phyloP scores from a whole-genome alignment of 92 coral and sea anemone species.

The Umimayanthus kanabou region DNA sequence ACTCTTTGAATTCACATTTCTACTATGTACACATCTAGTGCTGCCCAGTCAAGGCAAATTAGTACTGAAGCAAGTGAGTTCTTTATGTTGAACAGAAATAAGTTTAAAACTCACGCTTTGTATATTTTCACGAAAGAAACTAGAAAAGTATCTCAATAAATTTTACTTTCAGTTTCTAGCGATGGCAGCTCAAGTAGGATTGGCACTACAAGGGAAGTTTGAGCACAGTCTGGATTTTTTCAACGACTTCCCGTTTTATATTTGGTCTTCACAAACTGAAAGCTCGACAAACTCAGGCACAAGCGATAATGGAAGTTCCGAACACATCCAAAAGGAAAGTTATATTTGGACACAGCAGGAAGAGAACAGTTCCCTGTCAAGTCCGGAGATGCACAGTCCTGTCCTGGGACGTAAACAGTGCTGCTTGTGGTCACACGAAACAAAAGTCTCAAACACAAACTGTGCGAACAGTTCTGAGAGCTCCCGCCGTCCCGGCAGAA shows the following conservation, averaged over 20 bases:
- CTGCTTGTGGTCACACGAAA: constrained; percentile 21
- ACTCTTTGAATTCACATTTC: not conserved
- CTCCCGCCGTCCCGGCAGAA: constrained; percentile 55
- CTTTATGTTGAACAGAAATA: not conserved
- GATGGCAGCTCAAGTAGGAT: constrained; percentile 38
- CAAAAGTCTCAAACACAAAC: not conserved
- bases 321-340: not conserved
- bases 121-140: not conserved
- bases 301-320: constrained; percentile 15
- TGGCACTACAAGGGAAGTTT: constrained; percentile 32
- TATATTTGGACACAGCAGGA: constrained; percentile 12
- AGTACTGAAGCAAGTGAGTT: not conserved
- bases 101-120: too few species aligned
- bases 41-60: not conserved
- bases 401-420: not conserved
- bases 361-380: not conserved
- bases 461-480: constrained; percentile 42
- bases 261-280: constrained; percentile 36
- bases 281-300: not conserved
- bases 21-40: not conserved
- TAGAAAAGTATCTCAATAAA: not conserved
- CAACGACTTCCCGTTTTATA: constrained; percentile 32
- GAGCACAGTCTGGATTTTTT: constrained; percentile 32
- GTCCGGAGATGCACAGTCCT: constrained; percentile 7
- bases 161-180: not conserved